A percentile compares a stretch with the other conserved stretches of the same genome.
Evolutionary conservation across 2,797 vertebrate species (phyloP).

Genomic region (Chrosomus eos): DNA sequence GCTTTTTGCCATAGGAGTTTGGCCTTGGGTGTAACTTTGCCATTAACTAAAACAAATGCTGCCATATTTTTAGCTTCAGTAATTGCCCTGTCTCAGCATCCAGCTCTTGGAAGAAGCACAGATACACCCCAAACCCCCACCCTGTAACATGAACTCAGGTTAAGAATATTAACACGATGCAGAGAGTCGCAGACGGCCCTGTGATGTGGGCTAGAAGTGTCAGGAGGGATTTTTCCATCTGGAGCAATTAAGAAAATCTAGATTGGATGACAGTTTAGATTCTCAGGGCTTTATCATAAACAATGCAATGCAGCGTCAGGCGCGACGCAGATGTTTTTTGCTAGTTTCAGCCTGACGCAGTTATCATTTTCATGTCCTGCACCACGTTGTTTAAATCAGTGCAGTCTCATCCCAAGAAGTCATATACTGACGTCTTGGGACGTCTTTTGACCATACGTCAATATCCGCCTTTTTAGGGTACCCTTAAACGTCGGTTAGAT

Average conservation of each 20-base stretch:
- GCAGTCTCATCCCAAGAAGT: too few relatives aligned
- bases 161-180: constrained; percentile 53
- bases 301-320: too few relatives aligned
- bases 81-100: constrained; percentile 78
- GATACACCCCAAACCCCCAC: constrained; percentile 42
- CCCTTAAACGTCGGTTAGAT: too few relatives aligned
- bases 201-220: constrained; percentile 62
- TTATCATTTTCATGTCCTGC: too few relatives aligned
- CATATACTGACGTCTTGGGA: too few relatives aligned
- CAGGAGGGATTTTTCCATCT: constrained; percentile 73
- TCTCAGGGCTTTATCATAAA: too few relatives aligned
- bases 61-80: constrained; percentile 81
- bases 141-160: constrained; percentile 74
- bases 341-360: too few relatives aligned
- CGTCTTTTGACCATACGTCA: too few relatives aligned
- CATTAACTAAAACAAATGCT: constrained; percentile 82
- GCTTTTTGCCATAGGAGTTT: constrained; percentile 61
- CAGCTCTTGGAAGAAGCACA: constrained; percentile 66
- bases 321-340: too few relatives aligned
- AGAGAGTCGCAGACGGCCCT: constrained; percentile 64
- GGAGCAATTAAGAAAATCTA: constrained; percentile 57
- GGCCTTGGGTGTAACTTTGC: constrained; percentile 71
- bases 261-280: constrained; percentile 40
- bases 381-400: too few relatives aligned
- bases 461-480: too few relatives aligned